Conservation (phyloP, 2,888 invertebrate genomes). For the Melieria crassipennis region DNA sequence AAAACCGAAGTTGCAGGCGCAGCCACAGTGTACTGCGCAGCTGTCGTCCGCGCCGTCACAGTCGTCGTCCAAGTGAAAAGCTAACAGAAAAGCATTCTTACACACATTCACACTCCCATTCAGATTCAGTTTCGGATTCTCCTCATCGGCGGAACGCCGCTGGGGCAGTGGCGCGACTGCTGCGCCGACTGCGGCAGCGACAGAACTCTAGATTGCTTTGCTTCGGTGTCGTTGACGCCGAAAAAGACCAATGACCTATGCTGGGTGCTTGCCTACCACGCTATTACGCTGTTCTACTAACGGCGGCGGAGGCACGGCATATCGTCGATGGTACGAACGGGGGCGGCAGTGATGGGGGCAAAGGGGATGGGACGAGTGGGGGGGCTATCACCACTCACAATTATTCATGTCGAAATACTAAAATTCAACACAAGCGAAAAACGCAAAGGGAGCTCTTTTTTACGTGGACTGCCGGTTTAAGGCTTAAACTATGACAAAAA, state of each 20-base stretch:
- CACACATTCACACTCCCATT: no score
- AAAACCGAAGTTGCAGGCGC: slow-evolving; percentile 26
- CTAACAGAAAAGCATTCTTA: no score
- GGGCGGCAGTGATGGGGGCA: background rate
- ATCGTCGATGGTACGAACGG: background rate
- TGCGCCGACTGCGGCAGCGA: background rate
- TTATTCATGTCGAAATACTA: slow-evolving; percentile 15
- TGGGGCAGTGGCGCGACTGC: background rate
- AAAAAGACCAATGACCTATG: slow-evolving; percentile 65
- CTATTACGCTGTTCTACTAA: slow-evolving; percentile 42
- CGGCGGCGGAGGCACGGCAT: slow-evolving; percentile 7
- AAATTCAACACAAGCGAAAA: background rate
- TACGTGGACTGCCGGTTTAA: background rate
- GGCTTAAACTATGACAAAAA: background rate
- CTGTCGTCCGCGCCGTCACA: slow-evolving; percentile 24
- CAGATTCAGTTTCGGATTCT: no score
- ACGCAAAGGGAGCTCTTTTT: slow-evolving; percentile 16
- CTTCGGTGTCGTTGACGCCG: slow-evolving; percentile 63
- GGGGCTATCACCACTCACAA: slow-evolving; percentile 20
- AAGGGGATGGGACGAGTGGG: background rate
- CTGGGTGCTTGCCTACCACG: slow-evolving; percentile 46
- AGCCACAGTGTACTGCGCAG: background rate
- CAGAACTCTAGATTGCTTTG: slow-evolving; percentile 40
- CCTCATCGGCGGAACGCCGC: background rate
- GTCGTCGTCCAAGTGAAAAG: slow-evolving; percentile 17